These are phyloP conservation scores for Callimorpha dominula DNA, from an alignment of 2,888 invertebrate species.

Conservation along the genomic window DNA sequence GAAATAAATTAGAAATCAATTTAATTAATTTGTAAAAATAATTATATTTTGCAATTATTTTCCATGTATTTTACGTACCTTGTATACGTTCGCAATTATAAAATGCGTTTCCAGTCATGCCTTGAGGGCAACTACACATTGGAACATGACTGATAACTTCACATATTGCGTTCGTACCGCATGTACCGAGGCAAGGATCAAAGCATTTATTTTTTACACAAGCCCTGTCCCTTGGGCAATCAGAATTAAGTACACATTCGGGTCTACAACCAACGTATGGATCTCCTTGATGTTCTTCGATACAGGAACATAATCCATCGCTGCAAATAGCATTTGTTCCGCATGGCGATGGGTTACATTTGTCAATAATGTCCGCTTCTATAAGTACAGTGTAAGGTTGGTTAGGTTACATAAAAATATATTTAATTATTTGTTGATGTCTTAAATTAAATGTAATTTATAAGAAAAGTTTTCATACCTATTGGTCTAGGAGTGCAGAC, in stretches of 20 bases:
- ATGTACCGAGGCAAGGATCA: constrained; percentile 90
- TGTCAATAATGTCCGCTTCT: constrained; percentile 69
- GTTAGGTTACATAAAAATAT: not conserved
- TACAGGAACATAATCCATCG: constrained; percentile 87
- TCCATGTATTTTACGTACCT: constrained; percentile 59
- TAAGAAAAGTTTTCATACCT: constrained; percentile 59
- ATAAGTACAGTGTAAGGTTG: constrained; percentile 28
- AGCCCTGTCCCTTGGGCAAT: constrained; percentile 88
- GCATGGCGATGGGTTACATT: constrained; percentile 89
- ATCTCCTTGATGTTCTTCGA: constrained; percentile 88
- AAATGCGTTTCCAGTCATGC: constrained; percentile 90
- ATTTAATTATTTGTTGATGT: not conserved
- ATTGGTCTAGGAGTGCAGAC: constrained; percentile 80
- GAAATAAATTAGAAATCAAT: not conserved
- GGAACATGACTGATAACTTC: constrained; percentile 91
- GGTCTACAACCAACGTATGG: constrained; percentile 90
- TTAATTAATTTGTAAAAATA: not conserved
- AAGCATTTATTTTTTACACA: constrained; percentile 90
- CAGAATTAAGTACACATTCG: constrained; percentile 89
- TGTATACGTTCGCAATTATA: constrained; percentile 86
- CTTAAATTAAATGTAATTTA: not conserved
- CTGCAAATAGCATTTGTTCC: constrained; percentile 88
- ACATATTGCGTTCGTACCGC: constrained; percentile 90
- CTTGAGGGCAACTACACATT: constrained; percentile 90
- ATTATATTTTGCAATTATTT: not conserved